Evolutionary conservation across 2,797 vertebrate species (phyloP).

Genomic region (Macropodus opercularis): DNA sequence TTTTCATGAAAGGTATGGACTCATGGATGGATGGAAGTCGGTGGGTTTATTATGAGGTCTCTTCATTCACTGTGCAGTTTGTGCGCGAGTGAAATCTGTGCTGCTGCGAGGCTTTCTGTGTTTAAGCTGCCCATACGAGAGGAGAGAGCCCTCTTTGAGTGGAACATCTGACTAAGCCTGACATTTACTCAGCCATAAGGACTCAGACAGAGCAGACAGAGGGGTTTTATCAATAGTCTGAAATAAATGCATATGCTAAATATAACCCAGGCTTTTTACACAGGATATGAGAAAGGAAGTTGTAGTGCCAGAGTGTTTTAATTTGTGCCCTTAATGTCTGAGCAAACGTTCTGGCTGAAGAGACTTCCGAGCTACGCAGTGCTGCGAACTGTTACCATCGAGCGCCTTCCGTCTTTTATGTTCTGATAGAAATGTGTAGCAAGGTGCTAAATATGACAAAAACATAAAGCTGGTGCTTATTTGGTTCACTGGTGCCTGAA

Average conservation of each 20-base stretch:
- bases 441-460: not conserved
- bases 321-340: conserved; percentile 46
- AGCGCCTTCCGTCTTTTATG: conserved; percentile 8
- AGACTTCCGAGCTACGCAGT: conserved; percentile 16
- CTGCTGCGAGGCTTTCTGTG: conserved; percentile 47
- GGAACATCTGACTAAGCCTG: conserved; percentile 79
- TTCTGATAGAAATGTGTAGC: not conserved
- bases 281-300: conserved; percentile 65
- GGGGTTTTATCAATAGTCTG: conserved; percentile 75
- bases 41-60: conserved; percentile 62
- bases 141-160: conserved; percentile 60
- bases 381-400: conserved; percentile 17
- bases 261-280: conserved; percentile 66
- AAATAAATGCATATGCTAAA: conserved; percentile 72
- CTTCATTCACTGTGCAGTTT: conserved; percentile 47
- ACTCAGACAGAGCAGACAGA: conserved; percentile 70
- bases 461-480: conserved; percentile 7
- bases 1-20: conserved; percentile 39
- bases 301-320: conserved; percentile 40
- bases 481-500: not conserved
- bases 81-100: conserved; percentile 36
- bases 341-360: conserved; percentile 28
- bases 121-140: conserved; percentile 59
- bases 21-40: conserved; percentile 42
- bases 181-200: conserved; percentile 77